Conservation (phyloP, 2,888 invertebrate species). For the Leptothorax acervorum region DNA sequence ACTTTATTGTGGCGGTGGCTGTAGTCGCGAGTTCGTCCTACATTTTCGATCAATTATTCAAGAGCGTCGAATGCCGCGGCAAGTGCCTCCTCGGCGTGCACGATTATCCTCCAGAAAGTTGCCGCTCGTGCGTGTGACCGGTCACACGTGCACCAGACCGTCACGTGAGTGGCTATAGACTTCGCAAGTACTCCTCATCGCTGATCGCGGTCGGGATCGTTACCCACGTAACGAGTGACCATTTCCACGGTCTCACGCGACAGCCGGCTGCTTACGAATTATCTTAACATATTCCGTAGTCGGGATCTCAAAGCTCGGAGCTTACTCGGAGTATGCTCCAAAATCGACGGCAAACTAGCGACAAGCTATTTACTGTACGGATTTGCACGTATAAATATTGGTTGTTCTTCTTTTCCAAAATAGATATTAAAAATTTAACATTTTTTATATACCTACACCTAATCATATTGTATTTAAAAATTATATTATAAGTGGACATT, state of each 20-base stretch:
- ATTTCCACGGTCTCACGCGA: constrained; percentile 58
- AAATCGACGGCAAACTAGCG: background rate
- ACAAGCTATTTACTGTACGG: background rate
- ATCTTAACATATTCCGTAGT: background rate
- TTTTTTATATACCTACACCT: background rate
- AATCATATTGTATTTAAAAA: background rate
- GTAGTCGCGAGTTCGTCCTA: constrained; percentile 78
- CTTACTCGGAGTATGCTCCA: background rate
- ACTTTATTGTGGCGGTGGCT: constrained; percentile 59
- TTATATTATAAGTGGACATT: background rate
- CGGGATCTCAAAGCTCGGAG: background rate
- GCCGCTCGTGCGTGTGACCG: constrained; percentile 61
- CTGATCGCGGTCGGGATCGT: constrained; percentile 58
- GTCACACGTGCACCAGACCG: constrained; percentile 57
- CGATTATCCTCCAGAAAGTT: constrained; percentile 39
- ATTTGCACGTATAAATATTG: background rate
- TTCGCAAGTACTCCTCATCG: constrained; percentile 58
- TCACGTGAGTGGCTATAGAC: constrained; percentile 65
- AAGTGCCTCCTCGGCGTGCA: constrained; percentile 1
- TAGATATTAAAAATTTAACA: background rate
- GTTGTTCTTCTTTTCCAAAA: background rate
- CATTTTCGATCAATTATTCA: constrained; percentile 79
- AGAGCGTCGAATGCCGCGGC: constrained; percentile 52
- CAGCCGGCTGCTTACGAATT: constrained; percentile 2
- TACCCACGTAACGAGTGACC: constrained; percentile 62